Percentiles rank a stretch among this genome's conserved stretches.
Evolutionary conservation across 2,888 invertebrate genomes (phyloP).

Genomic region (Argynnis bischoffii): DNA sequence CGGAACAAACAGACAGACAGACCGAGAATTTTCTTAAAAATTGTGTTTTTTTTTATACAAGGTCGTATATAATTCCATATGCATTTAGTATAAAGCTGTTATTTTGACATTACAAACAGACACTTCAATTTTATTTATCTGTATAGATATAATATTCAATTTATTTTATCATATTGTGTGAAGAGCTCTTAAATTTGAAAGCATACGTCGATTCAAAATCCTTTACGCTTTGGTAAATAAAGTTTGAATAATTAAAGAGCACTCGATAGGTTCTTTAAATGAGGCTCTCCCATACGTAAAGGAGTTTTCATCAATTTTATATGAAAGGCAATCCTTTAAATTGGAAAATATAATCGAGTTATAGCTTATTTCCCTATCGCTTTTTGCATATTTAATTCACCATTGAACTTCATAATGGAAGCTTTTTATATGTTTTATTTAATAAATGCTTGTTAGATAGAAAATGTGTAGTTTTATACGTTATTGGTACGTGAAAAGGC

Average conservation of each 20-base stretch:
- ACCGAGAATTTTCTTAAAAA: too few relatives aligned
- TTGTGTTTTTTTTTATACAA: too few relatives aligned
- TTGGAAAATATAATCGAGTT: conserved; percentile 24
- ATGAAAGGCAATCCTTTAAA: conserved; percentile 26
- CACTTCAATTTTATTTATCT: too few relatives aligned
- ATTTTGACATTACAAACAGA: too few relatives aligned
- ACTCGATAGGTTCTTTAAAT: conserved; percentile 28
- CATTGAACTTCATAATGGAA: not conserved
- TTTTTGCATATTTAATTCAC: conserved; percentile 3
- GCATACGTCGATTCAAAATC: conserved; percentile 21
- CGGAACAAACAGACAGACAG: too few relatives aligned
- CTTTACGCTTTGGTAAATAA: conserved; percentile 26
- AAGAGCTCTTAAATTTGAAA: conserved; percentile 24
- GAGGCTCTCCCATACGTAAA: conserved; percentile 21
- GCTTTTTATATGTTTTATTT: too few relatives aligned
- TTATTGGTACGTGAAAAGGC: too few relatives aligned
- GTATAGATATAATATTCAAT: too few relatives aligned
- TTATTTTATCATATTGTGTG: conserved; percentile 16
- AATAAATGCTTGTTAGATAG: too few relatives aligned
- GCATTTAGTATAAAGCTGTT: too few relatives aligned
- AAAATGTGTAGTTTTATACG: too few relatives aligned
- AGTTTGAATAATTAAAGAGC: conserved; percentile 31
- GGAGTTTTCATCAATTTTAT: conserved; percentile 31
- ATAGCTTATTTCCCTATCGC: conserved; percentile 16
- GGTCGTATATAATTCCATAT: too few relatives aligned